Evolutionary conservation across 2,888 invertebrate genomes (phyloP), one percentile per base, ranked within the genome.

Genomic region (Drosophila borborema): DNA sequence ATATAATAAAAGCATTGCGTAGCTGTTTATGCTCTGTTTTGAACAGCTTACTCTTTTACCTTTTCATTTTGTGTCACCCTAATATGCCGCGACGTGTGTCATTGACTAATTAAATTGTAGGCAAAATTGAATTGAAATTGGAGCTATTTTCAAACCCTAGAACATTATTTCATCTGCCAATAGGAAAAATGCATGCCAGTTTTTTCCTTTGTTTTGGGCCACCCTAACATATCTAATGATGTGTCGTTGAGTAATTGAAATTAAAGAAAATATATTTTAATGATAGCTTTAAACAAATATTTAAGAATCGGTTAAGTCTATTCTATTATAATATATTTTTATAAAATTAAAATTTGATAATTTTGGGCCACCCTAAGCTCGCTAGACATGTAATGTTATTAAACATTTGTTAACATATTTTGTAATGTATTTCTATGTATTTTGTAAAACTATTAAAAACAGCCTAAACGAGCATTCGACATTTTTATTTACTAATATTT

Each of bases 91-190:
- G 53, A 34, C 53, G 38, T 53, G 53, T 53, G 53, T 23, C 53
- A 38, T 53, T 53, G 18, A 20, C 53, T 51, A 51, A 51, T 51
- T 51, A 51, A 51, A 34, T 51, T 51, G 18, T 34, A 51, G 18
- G 34, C 34, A 18, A 51, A 51, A 34, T 51, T 34, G 18, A 34
- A 51, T 51, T 18, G 51, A 18, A 18, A 51, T 34, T 49, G 12
- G 10, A 49, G 49, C 49, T 49, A 49, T 49, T n/a, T 16, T n/a
- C 7, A 18, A 51, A 34, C 51, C 51, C 18, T 6, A 4, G 9
- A 8, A 9, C 9, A 31, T n/a, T 10, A 48, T 49, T 49, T n/a
- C 6, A 5, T 12, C 4, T 2, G n/a, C 2, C 31, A 28, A 16
- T 51, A 14, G n/a, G 12, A 31, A 18, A 31, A n/a, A 9, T 49